phyloP scores from a whole-genome alignment of 2,888 invertebrate species.

The Macroteleia sp. region DNA sequence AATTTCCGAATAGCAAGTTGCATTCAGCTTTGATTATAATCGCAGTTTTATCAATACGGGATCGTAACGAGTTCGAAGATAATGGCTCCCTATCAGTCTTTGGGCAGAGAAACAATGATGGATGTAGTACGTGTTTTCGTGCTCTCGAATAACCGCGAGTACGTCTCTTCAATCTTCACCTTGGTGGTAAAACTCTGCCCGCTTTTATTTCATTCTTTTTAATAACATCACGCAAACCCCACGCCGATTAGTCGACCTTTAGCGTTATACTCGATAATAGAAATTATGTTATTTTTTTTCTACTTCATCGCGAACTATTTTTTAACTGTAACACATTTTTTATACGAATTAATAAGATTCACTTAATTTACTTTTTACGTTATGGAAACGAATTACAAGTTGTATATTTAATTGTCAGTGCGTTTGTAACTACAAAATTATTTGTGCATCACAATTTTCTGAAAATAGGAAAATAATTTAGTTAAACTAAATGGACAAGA shows the following conservation, averaged over 20 bases:
- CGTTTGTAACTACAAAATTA: conserved; percentile 19
- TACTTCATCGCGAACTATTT: not conserved
- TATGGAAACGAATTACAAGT: conserved; percentile 17
- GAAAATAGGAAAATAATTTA: conserved; percentile 8
- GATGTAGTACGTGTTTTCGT: conserved; percentile 80
- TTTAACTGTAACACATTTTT: no score
- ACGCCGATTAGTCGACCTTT: conserved; percentile 58
- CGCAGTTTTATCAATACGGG: conserved; percentile 82
- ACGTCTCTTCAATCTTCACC: conserved; percentile 64
- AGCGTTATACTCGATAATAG: conserved; percentile 44
- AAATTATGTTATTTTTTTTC: conserved; percentile 23
- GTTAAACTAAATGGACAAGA: not conserved
- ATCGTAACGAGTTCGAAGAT: conserved; percentile 83
- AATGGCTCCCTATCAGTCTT: conserved; percentile 82
- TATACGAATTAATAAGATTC: no score
- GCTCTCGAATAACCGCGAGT: conserved; percentile 60
- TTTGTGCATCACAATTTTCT: not conserved
- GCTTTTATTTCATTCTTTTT: conserved; percentile 52
- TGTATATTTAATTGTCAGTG: conserved; percentile 9
- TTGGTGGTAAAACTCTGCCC: conserved; percentile 46
- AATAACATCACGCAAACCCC: conserved; percentile 60
- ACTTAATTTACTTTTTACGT: no score
- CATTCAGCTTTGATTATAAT: conserved; percentile 77
- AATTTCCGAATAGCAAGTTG: conserved; percentile 79
- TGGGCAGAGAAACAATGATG: conserved; percentile 81